Conservation (phyloP, 2,797 vertebrate species). For the Myotis myotis region DNA sequence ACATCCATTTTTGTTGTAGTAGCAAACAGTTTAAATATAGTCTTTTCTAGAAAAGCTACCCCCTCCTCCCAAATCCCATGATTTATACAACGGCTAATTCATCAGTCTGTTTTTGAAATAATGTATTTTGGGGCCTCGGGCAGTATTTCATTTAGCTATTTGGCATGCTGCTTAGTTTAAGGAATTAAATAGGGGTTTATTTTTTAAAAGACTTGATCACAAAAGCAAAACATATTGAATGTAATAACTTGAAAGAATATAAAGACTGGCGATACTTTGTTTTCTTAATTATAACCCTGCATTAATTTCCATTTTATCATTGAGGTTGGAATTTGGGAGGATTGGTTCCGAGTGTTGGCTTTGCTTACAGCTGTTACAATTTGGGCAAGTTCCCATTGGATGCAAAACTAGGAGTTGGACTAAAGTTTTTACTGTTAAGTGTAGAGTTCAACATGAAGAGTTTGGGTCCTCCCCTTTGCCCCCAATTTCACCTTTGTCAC, state of each 20-base stretch:
- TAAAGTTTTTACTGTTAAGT: neutral
- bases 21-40: constrained; percentile 35
- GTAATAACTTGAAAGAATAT: constrained; percentile 72
- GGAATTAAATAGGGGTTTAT: constrained; percentile 50
- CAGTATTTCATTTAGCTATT: constrained; percentile 56
- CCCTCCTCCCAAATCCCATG: neutral
- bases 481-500: neutral
- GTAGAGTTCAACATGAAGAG: neutral
- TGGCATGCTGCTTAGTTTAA: constrained; percentile 66
- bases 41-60: constrained; percentile 27
- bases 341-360: neutral
- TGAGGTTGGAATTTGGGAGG: neutral
- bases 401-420: neutral
- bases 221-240: constrained; percentile 64
- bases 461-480: neutral
- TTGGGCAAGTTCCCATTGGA: neutral
- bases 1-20: neutral
- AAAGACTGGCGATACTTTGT: constrained; percentile 60
- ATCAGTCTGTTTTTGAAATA: neutral
- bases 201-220: constrained; percentile 66
- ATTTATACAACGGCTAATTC: constrained; percentile 19
- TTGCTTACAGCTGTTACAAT: neutral
- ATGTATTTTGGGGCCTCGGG: constrained; percentile 27
- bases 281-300: neutral
- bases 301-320: neutral